These are phyloP conservation scores for Steinernema carpocapsae DNA, from an alignment of 2,888 invertebrate species.

Conservation along the genomic window DNA sequence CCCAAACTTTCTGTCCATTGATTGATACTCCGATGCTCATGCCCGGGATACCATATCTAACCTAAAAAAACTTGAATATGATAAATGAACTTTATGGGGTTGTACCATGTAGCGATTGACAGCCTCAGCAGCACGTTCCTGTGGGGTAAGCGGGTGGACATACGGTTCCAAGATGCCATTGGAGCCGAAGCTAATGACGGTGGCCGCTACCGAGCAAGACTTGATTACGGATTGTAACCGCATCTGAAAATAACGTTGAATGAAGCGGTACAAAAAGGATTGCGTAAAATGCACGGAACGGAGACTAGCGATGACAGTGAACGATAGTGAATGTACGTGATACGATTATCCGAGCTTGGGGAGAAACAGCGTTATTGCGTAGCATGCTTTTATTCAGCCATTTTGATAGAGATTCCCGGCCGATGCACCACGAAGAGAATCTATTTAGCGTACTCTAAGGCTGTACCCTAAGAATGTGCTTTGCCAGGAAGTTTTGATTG, in stretches of 20 bases:
- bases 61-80: slow-evolving; percentile 53
- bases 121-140: slow-evolving; percentile 18
- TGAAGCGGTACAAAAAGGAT: too few relatives aligned
- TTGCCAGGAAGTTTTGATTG: too few relatives aligned
- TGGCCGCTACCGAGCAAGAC: slow-evolving; percentile 6
- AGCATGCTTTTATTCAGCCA: too few relatives aligned
- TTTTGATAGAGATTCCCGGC: too few relatives aligned
- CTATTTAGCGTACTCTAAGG: too few relatives aligned
- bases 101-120: slow-evolving; percentile 18
- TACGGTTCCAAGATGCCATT: neutral
- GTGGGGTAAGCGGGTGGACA: neutral
- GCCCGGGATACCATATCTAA: slow-evolving; percentile 70
- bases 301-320: too few relatives aligned
- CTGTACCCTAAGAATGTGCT: too few relatives aligned
- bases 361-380: too few relatives aligned
- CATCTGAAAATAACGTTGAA: slow-evolving; percentile 34
- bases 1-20: slow-evolving; percentile 70
- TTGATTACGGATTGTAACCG: neutral
- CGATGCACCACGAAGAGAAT: too few relatives aligned
- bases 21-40: slow-evolving; percentile 70
- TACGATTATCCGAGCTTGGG: too few relatives aligned
- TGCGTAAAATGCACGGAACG: too few relatives aligned
- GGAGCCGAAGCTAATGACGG: neutral
- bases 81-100: neutral
- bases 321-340: too few relatives aligned